Evolutionary conservation across 2,113 vertebrate genomes (phyloP).

Genomic region (Petroica traversi): DNA sequence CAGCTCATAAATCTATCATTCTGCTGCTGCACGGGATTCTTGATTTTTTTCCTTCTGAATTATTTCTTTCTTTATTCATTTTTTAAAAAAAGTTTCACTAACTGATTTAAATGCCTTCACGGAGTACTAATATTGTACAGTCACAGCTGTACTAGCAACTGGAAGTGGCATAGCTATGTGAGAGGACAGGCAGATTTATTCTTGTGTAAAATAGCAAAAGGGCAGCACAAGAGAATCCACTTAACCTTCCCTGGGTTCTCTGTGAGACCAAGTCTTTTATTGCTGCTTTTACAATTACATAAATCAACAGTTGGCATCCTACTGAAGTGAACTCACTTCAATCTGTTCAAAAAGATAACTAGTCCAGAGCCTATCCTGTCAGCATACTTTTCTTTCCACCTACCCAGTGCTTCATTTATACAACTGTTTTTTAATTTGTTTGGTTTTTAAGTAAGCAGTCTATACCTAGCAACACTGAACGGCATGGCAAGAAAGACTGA

Average conservation of each 20-base stretch:
- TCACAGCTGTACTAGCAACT: not conserved
- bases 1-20: not conserved
- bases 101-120: not conserved
- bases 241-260: not conserved
- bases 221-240: not conserved
- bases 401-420: not conserved
- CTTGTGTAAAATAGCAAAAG: not conserved
- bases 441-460: not conserved
- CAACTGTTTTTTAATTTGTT: not conserved
- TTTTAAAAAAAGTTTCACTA: not conserved
- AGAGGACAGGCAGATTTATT: not conserved
- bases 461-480: slow-evolving; percentile 20
- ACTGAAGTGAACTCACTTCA: not conserved
- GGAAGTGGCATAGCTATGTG: not conserved
- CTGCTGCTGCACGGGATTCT: not conserved
- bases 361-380: not conserved
- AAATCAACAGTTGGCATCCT: not conserved
- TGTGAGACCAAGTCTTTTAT: not conserved
- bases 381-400: not conserved
- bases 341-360: not conserved
- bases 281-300: not conserved
- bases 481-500: not conserved
- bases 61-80: not conserved
- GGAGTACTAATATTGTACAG: not conserved
- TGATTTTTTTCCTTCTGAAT: not conserved